Base-by-base conservation (phyloP, 1,140 invertebrate species). In the Caenorhabditis tropicalis region DNA sequence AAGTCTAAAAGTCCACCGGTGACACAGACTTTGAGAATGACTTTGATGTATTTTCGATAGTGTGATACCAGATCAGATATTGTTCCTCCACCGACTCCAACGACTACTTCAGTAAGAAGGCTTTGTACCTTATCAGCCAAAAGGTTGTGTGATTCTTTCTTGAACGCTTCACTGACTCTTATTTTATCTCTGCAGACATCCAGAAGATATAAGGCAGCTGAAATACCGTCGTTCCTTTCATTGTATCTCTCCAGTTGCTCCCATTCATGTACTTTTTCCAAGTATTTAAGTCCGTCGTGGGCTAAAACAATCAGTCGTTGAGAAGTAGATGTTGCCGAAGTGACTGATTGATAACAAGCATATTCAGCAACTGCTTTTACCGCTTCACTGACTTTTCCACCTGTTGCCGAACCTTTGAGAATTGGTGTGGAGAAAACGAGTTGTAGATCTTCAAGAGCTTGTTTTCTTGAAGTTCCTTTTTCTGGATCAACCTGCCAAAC, bases 261-360 rank as follows among this genome's bases (percentile, higher is more conserved):
- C 88, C 94, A 94, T 96, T 96, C 95, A 15, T 74, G 60, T 51
- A 49, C 80, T 43, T 53, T 82, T 39, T 33, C 80, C 10, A 36
- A 12, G 21, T 82, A 53, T 33, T 65, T 82, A 15, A 39, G 19
- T 24, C 84, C 84, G 24, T 84, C 83, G 33, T 84, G 83, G 12
- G 79, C 65, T 7, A 85, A 43, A 3, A 85, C 48, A 19, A 58
- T 29, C n/a, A 85, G 36, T 27, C 70, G 31, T 31, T 65, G 79
- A 10, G 74, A 43, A 36, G 39, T 49, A 48, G 82, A 94, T 94
- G 79, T 96, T 93, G 16, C 95, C 93, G 91, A 96, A 94, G 94
- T 95, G 82, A 95, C 94, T 21, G 96, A 96, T 88, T 97, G 96
- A 88, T 96, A 96, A 89, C 95, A 96, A 9, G 96, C 95, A 88